Evolutionary conservation across 2,113 vertebrate species (phyloP).

Genomic region (Mohoua ochrocephala): DNA sequence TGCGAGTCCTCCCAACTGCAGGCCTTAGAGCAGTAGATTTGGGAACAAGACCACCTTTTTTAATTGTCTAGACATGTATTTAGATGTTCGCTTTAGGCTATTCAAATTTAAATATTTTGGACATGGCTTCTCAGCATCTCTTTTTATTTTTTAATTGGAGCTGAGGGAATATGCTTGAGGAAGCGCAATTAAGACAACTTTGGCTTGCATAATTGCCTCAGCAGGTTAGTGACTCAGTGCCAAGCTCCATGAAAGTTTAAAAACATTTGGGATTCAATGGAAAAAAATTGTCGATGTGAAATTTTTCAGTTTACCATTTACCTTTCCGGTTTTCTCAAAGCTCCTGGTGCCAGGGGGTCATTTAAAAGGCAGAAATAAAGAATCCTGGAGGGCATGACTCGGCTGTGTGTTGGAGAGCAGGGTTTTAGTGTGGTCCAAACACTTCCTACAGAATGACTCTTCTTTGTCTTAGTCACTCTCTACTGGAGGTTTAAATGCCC

Average conservation of each 20-base stretch:
- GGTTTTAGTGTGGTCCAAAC: not conserved
- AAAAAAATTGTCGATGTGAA: not conserved
- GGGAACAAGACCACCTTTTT: conserved; percentile 1
- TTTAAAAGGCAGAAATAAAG: not conserved
- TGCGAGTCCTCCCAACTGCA: not conserved
- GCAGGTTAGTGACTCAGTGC: conserved; percentile 43
- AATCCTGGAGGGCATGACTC: not conserved
- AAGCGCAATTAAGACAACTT: conserved; percentile 49
- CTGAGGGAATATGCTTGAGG: conserved; percentile 31
- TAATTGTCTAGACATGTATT: conserved; percentile 12
- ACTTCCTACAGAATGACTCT: not conserved
- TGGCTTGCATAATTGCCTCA: conserved; percentile 47
- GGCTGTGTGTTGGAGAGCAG: not conserved
- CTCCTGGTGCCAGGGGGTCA: not conserved
- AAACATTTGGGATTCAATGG: conserved; percentile 10
- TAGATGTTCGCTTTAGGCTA: conserved; percentile 31
- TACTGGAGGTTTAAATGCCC: not conserved
- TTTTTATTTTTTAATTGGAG: conserved; percentile 57
- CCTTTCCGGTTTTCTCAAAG: not conserved
- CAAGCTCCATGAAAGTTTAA: conserved; percentile 49
- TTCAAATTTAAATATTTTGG: conserved; percentile 36
- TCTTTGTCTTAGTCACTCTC: not conserved
- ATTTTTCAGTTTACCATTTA: not conserved
- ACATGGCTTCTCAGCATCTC: conserved; percentile 5
- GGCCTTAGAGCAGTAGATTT: not conserved